phyloP scores from a whole-genome alignment of 2,888 invertebrate genomes.

The Idaea biselata region DNA sequence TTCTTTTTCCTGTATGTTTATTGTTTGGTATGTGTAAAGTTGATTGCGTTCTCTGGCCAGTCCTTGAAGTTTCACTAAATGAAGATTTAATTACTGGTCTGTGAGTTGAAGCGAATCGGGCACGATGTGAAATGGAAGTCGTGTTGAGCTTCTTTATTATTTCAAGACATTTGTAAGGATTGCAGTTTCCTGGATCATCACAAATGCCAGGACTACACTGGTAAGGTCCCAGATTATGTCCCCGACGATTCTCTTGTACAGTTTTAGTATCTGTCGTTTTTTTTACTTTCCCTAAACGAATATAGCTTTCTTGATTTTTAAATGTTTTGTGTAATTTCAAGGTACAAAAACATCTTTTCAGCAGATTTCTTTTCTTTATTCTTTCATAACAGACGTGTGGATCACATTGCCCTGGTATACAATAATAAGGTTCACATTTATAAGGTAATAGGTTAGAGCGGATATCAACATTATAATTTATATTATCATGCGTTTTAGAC shows the following conservation, averaged over 20 bases:
- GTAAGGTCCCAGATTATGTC: constrained; percentile 27
- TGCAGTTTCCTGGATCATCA: constrained; percentile 27
- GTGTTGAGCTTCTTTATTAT: constrained; percentile 30
- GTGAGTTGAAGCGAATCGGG: background rate
- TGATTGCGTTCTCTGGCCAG: background rate
- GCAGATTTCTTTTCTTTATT: constrained; percentile 18
- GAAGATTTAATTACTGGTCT: background rate
- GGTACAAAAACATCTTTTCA: constrained; percentile 46
- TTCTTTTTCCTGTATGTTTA: background rate
- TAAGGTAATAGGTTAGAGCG: constrained; percentile 16
- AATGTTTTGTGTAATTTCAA: constrained; percentile 30
- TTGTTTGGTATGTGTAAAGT: background rate
- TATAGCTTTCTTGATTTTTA: background rate
- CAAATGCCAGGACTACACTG: constrained; percentile 38
- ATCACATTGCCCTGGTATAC: constrained; percentile 28
- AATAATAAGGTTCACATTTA: constrained; percentile 23
- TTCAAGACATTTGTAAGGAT: constrained; percentile 39
- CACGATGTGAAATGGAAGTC: background rate
- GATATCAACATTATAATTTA: background rate
- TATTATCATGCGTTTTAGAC: constrained; percentile 2
- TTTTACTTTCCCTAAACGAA: background rate
- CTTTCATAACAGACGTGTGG: constrained; percentile 23
- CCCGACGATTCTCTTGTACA: constrained; percentile 8
- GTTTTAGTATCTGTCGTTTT: background rate
- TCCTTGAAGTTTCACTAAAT: background rate